Evolutionary conservation across 1,140 invertebrate species (phyloP).

Genomic region (Zaprionus ghesquierei): DNA sequence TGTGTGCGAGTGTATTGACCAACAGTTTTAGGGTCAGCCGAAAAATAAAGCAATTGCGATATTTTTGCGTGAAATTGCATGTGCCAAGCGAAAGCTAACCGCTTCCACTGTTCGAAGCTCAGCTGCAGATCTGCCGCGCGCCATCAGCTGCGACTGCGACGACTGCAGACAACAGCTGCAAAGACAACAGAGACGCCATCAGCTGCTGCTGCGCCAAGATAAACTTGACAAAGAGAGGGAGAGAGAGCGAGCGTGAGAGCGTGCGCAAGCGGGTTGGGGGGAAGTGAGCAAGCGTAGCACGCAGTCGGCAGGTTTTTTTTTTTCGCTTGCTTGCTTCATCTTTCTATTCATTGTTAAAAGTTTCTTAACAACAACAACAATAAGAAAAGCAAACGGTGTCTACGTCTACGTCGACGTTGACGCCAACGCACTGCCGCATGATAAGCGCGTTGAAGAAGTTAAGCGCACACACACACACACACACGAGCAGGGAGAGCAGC

Average conservation of each 20-base stretch:
- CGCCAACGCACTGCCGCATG: slow-evolving; percentile 37
- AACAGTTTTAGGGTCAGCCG: slow-evolving; percentile 34
- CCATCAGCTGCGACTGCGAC: slow-evolving; percentile 10
- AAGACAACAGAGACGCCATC: neutral
- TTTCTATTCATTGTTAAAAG: slow-evolving; percentile 38
- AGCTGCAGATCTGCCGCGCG: slow-evolving; percentile 7
- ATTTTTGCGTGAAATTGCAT: neutral
- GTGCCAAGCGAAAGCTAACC: no score
- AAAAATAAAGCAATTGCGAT: slow-evolving; percentile 11
- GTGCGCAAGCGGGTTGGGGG: neutral
- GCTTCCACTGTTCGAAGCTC: neutral
- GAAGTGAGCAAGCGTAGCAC: neutral
- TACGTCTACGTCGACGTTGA: slow-evolving; percentile 7
- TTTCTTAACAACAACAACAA: slow-evolving; percentile 34
- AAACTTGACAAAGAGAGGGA: neutral
- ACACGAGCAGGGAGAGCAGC: neutral
- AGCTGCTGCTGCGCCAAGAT: slow-evolving; percentile 8
- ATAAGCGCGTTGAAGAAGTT: slow-evolving; percentile 43
- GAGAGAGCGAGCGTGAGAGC: neutral
- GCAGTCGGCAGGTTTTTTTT: neutral
- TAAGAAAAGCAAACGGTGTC: slow-evolving; percentile 1
- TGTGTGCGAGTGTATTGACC: slow-evolving; percentile 13
- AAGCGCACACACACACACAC: neutral
- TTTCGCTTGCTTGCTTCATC: slow-evolving; percentile 2
- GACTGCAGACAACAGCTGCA: slow-evolving; percentile 1